Evolutionary conservation across 2,113 vertebrate species (phyloP).

Genomic region (Cochlearius cochlearius): DNA sequence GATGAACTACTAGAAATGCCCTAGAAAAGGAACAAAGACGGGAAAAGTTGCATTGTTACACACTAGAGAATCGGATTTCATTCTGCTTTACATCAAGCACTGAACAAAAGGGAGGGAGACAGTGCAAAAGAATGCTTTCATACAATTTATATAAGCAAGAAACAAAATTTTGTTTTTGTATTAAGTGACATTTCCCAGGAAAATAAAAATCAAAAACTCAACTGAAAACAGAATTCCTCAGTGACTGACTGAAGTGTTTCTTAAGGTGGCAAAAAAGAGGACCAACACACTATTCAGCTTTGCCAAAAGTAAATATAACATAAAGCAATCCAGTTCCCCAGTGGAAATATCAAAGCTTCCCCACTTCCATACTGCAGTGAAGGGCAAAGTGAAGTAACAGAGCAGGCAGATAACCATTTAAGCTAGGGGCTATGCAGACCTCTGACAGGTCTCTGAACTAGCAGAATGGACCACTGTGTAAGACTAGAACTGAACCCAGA

Average conservation of each 20-base stretch:
- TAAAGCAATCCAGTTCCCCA: background rate
- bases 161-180: background rate
- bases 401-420: background rate
- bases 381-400: background rate
- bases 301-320: background rate
- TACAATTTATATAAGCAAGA: background rate
- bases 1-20: background rate
- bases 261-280: background rate
- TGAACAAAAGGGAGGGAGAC: background rate
- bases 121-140: background rate
- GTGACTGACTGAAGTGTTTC: background rate
- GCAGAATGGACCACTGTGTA: fast-evolving
- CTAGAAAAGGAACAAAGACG: background rate
- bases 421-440: background rate
- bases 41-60: background rate
- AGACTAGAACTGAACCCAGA: background rate
- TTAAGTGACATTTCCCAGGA: background rate
- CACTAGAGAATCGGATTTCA: background rate
- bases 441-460: background rate
- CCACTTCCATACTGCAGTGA: fast-evolving
- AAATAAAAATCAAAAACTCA: background rate
- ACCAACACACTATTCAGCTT: background rate
- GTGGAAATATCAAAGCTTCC: background rate
- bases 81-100: background rate
- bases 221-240: background rate